Evolutionary conservation across 2,797 vertebrate genomes (phyloP), one percentile per base, ranked within the genome.

Genomic region (Adelosebastes latens): DNA sequence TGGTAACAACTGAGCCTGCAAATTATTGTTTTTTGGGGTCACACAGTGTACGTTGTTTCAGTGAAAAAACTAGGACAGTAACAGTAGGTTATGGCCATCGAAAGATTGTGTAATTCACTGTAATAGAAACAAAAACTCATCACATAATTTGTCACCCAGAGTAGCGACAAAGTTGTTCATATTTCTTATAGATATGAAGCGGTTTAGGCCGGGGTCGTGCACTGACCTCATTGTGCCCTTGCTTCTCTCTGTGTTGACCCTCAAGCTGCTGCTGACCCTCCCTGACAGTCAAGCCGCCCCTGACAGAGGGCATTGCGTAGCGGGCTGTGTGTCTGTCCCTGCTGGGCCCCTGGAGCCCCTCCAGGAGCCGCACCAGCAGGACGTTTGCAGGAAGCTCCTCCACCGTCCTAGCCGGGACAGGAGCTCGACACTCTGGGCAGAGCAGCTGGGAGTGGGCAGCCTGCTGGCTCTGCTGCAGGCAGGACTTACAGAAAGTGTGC

Each of bases 401-500:
- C 25, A 97, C 97, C 32, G 94, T 94, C 92, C 81, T 79, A 75
- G 52, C 96, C 82, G n/a, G 94, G 87, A 95, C 95, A 0, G 96
- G 95, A 22, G 96, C 92, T 53, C 91, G 84, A 90, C 98, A 98
- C 92, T 98, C 97, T 0, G 98, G 98, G 76, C 98, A 99, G 84
- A 96, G 86, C 66, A 98, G 93, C 90, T 96, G 96, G 84, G 96
- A 95, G 78, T 91, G 92, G 25, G 94, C 90, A 25, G 94, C 93
- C 88, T 97, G 94, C 79, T 96, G 96, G 86, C 93, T 95, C 93
- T 96, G 97, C 93, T 96, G 97, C 73, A 99, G 94, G 83, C 98
- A 99, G 63, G 96, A 88, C 81, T 95, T 90, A 83, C 98, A 99
- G 96, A 99, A 98, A 0, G 97, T 98, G 94, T 98, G 98, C 92